Conservation (phyloP, 37 sponge, comb jelly and placozoan genomes). For the Cladorhizidae sp. region DNA sequence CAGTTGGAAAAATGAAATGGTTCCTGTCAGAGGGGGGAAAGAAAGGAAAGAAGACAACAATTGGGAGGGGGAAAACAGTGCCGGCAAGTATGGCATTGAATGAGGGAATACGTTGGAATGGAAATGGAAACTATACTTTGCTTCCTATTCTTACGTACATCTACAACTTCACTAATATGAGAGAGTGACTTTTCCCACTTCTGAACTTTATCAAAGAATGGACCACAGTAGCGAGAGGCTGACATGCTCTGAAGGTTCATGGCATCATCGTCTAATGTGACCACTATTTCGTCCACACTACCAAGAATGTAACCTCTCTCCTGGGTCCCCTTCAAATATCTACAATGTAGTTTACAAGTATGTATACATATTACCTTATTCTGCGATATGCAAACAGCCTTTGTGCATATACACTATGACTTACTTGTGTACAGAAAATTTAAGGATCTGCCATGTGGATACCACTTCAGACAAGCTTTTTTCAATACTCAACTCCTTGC, state of each 20-base stretch:
- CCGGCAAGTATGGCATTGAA: too few species aligned
- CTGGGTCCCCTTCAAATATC: constrained; percentile 93
- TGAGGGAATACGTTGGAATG: too few species aligned
- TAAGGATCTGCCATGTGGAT: constrained; percentile 85
- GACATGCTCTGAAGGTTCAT: constrained; percentile 99
- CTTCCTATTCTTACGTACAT: constrained; percentile 65
- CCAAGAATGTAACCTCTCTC: constrained; percentile 95
- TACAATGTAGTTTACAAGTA: constrained; percentile 37
- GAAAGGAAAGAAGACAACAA: too few species aligned
- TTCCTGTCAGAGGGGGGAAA: too few species aligned
- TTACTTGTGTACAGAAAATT: constrained; percentile 89
- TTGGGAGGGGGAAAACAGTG: too few species aligned
- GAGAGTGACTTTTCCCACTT: constrained; percentile 99
- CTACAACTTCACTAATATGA: constrained; percentile 99
- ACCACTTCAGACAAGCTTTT: constrained; percentile 93
- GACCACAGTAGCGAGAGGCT: constrained; percentile 94
- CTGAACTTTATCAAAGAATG: constrained; percentile 96
- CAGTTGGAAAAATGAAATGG: too few species aligned
- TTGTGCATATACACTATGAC: background rate
- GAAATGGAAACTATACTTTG: too few species aligned
- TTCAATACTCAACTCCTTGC: constrained; percentile 98
- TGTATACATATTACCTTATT: background rate
- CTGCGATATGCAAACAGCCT: background rate
- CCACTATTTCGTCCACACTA: constrained; percentile 93
- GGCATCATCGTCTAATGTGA: constrained; percentile 96